phyloP scores from a whole-genome alignment of 2,888 invertebrate genomes.

The Eustalomyia histrio region DNA sequence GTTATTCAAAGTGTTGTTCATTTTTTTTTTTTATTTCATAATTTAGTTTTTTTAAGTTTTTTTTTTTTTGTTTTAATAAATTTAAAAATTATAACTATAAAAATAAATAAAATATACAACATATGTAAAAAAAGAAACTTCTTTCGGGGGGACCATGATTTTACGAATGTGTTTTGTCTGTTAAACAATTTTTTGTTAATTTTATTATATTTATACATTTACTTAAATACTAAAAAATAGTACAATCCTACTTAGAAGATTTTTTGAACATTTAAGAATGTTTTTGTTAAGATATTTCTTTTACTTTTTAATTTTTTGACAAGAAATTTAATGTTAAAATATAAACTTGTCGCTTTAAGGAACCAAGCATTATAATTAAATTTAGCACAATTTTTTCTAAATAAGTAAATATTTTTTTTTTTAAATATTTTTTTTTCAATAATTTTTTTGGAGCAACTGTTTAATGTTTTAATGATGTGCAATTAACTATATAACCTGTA shows the following conservation, averaged over 20 bases:
- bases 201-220: constrained; percentile 35
- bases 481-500: constrained; percentile 34
- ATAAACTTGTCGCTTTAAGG: constrained; percentile 38
- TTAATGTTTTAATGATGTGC: constrained; percentile 66
- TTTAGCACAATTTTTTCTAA: constrained; percentile 25
- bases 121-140: constrained; percentile 30
- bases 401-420: constrained; percentile 25
- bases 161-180: background rate
- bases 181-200: constrained; percentile 3
- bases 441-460: constrained; percentile 74
- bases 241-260: constrained; percentile 45
- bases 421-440: background rate
- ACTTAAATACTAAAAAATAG: constrained; percentile 66
- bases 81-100: constrained; percentile 26
- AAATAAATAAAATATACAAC: background rate
- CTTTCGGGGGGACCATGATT: constrained; percentile 58
- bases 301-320: constrained; percentile 3
- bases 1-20: constrained; percentile 36
- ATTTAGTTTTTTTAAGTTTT: constrained; percentile 23
- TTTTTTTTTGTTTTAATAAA: too few species aligned
- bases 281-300: constrained; percentile 11
- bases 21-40: constrained; percentile 18
- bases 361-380: constrained; percentile 39
- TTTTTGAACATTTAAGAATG: constrained; percentile 37
- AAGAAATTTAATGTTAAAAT: constrained; percentile 22